These are phyloP conservation scores for Drosophila hamatofila DNA, from an alignment of 2,888 invertebrate genomes.

Conservation along the genomic window DNA sequence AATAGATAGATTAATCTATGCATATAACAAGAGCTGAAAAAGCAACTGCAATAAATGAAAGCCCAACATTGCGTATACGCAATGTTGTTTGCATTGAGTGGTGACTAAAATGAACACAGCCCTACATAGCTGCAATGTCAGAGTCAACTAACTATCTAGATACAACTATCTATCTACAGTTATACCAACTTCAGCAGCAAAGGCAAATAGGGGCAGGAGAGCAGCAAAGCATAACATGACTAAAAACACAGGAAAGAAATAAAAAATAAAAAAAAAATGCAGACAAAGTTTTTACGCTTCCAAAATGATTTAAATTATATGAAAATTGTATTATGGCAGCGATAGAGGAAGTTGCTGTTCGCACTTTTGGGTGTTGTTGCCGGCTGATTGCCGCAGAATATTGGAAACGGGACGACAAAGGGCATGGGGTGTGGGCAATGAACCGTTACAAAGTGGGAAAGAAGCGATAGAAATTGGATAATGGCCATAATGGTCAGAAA, in stretches of 20 bases:
- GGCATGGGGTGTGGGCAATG: slow-evolving; percentile 59
- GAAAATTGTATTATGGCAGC: slow-evolving; percentile 68
- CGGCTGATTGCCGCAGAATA: slow-evolving; percentile 8
- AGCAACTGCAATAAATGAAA: background rate
- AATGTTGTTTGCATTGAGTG: slow-evolving; percentile 53
- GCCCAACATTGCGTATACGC: slow-evolving; percentile 57
- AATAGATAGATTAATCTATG: background rate
- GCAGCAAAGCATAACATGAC: background rate
- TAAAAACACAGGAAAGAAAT: background rate
- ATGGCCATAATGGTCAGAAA: slow-evolving; percentile 53
- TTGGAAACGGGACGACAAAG: background rate
- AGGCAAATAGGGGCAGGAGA: background rate
- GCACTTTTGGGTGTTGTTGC: slow-evolving; percentile 5
- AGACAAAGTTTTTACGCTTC: slow-evolving; percentile 72
- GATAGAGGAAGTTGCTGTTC: slow-evolving; percentile 27
- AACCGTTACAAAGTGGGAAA: slow-evolving; percentile 64
- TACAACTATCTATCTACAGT: slow-evolving; percentile 47
- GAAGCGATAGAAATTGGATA: slow-evolving; percentile 73
- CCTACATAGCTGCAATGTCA: slow-evolving; percentile 7
- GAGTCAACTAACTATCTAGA: background rate
- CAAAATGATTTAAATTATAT: slow-evolving; percentile 76
- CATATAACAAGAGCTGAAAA: background rate
- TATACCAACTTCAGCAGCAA: slow-evolving; percentile 27
- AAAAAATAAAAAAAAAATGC: slow-evolving; percentile 5
- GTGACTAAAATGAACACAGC: background rate